Evolutionary conservation across 2,888 invertebrate genomes (phyloP), one percentile per base, ranked within the genome.

Genomic region (Hypomecis punctinalis): DNA sequence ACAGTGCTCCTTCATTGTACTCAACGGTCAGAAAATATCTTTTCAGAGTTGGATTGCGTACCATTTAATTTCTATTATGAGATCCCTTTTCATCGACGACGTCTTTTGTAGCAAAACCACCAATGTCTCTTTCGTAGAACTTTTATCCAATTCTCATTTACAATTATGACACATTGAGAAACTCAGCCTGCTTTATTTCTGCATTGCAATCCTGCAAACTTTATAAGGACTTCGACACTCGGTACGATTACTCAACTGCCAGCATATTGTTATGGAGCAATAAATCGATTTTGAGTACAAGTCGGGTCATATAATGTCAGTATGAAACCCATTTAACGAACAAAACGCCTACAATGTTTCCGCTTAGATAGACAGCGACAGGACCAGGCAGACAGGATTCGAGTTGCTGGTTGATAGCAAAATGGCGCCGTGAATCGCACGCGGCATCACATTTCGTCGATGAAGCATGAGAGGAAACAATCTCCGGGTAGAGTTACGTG

Each of bases 381-480:
- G 37, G 45, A 47, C 51, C 52, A 46, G 43, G 39, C 39, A 42
- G 47, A 53, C 58, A 58, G 69, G 68, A 66, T 71, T 76, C 67
- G 45, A 70, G 61, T 74, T 73, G 55, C 70, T 70, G 73, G 42
- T 68, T 43, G 75, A 77, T 74, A 77, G 68, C 76, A 76, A 77
- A 81, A 77, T 73, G 78, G 76, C 76, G 69, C 69, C 61, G 66
- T 68, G 62, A 75, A 75, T 61, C 46, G 48, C 62, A 67, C 36
- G 76, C 74, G 72, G 82, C 72, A 78, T 86, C 80, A 76, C 75
- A 85, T 86, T 87, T 86, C 84, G 83, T 85, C 82, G 80, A 84
- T 83, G 77, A 77, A 79, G 84, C 83, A 83, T 83, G 80, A 81
- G 79, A 85, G 83, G 86, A 85, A 86, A 86, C 84, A 83, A 79